phyloP scores from a whole-genome alignment of 2,888 invertebrate genomes.

The Melinopterus prodromus region DNA sequence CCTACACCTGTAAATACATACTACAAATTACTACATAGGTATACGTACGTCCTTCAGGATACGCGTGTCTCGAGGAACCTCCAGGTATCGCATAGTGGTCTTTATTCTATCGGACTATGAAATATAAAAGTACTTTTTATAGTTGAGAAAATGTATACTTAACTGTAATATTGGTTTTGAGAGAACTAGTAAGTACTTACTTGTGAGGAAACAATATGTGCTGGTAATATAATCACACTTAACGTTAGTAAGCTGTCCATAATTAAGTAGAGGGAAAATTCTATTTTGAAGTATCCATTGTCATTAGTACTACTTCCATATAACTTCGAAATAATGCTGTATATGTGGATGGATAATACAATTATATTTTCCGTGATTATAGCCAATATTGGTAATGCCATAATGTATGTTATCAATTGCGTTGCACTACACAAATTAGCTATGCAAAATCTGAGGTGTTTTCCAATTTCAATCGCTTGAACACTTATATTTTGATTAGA shows the following conservation, averaged over 20 bases:
- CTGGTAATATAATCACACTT: conserved; percentile 13
- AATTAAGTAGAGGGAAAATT: conserved; percentile 14
- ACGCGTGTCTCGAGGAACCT: no score
- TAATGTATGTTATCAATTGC: neutral
- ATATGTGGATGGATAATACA: conserved; percentile 20
- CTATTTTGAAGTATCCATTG: conserved; percentile 24
- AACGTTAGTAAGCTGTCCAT: neutral
- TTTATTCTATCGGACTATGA: no score
- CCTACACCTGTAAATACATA: no score
- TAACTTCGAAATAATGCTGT: conserved; percentile 29
- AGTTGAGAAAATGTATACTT: neutral
- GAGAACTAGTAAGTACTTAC: conserved; percentile 15
- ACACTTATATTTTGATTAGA: neutral
- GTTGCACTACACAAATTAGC: neutral
- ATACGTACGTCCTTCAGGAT: no score
- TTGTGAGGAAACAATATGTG: conserved; percentile 6
- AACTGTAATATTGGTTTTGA: neutral
- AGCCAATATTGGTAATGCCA: neutral
- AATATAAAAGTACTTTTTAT: neutral
- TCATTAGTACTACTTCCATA: conserved; percentile 26
- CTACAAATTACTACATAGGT: no score
- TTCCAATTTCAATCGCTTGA: neutral
- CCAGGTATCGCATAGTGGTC: no score
- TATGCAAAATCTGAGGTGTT: neutral
- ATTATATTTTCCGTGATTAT: neutral